phyloP scores from a whole-genome alignment of 2,888 invertebrate genomes.

The Leucania comma region DNA sequence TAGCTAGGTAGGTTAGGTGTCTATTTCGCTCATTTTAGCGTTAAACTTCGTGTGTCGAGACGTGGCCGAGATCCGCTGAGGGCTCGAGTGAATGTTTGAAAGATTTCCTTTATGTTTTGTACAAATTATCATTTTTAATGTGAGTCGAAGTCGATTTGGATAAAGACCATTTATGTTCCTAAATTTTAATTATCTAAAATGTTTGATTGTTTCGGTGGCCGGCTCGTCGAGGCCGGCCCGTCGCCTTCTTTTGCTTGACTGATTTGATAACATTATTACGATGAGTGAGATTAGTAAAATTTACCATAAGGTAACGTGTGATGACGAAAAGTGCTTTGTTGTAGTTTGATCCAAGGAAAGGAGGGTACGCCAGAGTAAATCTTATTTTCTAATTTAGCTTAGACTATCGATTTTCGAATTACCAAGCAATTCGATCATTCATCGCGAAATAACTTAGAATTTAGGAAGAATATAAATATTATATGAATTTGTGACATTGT shows the following conservation, averaged over 20 bases:
- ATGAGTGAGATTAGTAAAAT: constrained; percentile 88
- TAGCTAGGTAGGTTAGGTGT: constrained; percentile 89
- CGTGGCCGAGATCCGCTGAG: constrained; percentile 75
- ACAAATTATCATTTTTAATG: constrained; percentile 51
- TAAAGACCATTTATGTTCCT: constrained; percentile 73
- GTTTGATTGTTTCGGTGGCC: constrained; percentile 46
- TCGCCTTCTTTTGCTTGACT: constrained; percentile 81
- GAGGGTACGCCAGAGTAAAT: constrained; percentile 84
- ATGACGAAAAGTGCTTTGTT: constrained; percentile 83
- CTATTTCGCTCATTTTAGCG: constrained; percentile 88
- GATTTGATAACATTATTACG: constrained; percentile 81
- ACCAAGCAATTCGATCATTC: constrained; percentile 90
- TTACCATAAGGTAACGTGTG: constrained; percentile 84
- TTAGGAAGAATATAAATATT: constrained; percentile 85
- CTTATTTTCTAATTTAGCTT: constrained; percentile 85
- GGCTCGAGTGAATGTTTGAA: constrained; percentile 76
- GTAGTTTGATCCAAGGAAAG: constrained; percentile 81
- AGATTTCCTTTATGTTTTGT: constrained; percentile 63
- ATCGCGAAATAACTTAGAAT: constrained; percentile 89
- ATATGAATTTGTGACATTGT: constrained; percentile 82
- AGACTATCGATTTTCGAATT: constrained; percentile 86
- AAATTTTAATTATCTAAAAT: constrained; percentile 71
- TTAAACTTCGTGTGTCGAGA: constrained; percentile 81
- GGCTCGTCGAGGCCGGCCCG: constrained; percentile 62
- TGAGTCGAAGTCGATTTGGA: constrained; percentile 47